phyloP scores from a whole-genome alignment of 2,888 invertebrate genomes.

The Nomada lathburiana region DNA sequence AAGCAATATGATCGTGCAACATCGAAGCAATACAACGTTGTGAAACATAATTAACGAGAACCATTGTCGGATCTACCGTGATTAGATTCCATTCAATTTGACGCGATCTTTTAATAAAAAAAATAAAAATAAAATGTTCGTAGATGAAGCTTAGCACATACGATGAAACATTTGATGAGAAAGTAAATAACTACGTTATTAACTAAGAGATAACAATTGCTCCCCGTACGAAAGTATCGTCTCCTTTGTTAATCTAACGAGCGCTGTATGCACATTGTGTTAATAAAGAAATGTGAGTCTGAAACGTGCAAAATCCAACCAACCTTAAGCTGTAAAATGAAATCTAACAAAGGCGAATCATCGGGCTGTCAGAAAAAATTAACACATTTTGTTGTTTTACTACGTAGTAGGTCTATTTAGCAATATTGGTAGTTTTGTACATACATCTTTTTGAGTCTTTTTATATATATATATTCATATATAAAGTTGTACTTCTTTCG shows the following conservation, averaged over 20 bases:
- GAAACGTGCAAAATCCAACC: slow-evolving; percentile 44
- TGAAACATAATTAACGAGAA: slow-evolving; percentile 35
- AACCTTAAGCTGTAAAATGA: not conserved
- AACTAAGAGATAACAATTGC: slow-evolving; percentile 55
- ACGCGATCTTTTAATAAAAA: slow-evolving; percentile 58
- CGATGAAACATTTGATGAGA: slow-evolving; percentile 57
- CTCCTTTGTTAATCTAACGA: slow-evolving; percentile 68
- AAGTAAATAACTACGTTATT: slow-evolving; percentile 61
- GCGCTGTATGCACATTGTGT: slow-evolving; percentile 71
- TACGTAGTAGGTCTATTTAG: slow-evolving; percentile 36
- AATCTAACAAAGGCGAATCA: not conserved
- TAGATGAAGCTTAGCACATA: slow-evolving; percentile 22
- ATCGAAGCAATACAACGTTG: slow-evolving; percentile 52
- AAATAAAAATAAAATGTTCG: slow-evolving; percentile 1
- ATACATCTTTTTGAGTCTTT: not conserved
- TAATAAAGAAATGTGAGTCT: slow-evolving; percentile 70
- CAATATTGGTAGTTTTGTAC: slow-evolving; percentile 2
- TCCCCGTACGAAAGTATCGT: slow-evolving; percentile 59
- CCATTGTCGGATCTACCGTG: slow-evolving; percentile 23
- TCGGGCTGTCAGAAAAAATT: not conserved
- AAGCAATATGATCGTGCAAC: slow-evolving; percentile 23
- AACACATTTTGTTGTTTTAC: not conserved
- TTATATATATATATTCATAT: no score
- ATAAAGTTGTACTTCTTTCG: slow-evolving; percentile 14
- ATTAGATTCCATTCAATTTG: slow-evolving; percentile 54